A percentile compares a stretch with the other conserved stretches of the same genome.
Conservation (phyloP, 2,888 invertebrate genomes). For the Metalampra italica region DNA sequence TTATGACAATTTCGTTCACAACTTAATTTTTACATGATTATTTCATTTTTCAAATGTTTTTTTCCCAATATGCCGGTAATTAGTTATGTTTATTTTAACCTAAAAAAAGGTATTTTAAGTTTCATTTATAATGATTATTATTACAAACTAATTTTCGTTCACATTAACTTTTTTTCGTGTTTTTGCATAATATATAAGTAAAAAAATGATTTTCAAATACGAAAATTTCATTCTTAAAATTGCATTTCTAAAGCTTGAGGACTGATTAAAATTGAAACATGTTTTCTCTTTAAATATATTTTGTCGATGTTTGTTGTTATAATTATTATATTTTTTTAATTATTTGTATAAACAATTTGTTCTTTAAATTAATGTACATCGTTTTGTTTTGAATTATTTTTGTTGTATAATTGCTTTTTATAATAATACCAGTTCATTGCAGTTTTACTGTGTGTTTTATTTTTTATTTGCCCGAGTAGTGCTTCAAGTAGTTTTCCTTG, state of each 20-base stretch:
- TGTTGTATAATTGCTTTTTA: constrained; percentile 87
- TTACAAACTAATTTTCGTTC: constrained; percentile 32
- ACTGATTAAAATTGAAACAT: constrained; percentile 76
- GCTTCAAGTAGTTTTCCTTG: constrained; percentile 43
- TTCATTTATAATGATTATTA: constrained; percentile 45
- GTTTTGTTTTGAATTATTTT: constrained; percentile 87
- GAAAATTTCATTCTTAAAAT: constrained; percentile 70
- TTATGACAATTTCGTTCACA: constrained; percentile 65
- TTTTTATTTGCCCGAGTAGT: constrained; percentile 67
- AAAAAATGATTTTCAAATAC: constrained; percentile 53
- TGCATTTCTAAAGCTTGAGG: constrained; percentile 75
- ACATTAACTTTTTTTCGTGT: constrained; percentile 38
- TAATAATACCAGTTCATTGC: constrained; percentile 86
- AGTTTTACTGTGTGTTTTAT: constrained; percentile 83
- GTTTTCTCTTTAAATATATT: constrained; percentile 79
- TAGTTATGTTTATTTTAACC: constrained; percentile 49
- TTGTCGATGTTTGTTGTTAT: constrained; percentile 80
- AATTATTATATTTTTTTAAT: constrained; percentile 82
- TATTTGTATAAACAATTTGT: constrained; percentile 85
- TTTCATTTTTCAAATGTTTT: constrained; percentile 30
- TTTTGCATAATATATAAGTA: constrained; percentile 71
- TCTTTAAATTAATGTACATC: constrained; percentile 88
- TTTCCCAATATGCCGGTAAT: constrained; percentile 39
- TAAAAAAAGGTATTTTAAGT: constrained; percentile 53
- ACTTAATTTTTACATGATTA: constrained; percentile 31